phyloP scores from a whole-genome alignment of 2,113 vertebrate genomes.

The Epinephelus cyanopodus region DNA sequence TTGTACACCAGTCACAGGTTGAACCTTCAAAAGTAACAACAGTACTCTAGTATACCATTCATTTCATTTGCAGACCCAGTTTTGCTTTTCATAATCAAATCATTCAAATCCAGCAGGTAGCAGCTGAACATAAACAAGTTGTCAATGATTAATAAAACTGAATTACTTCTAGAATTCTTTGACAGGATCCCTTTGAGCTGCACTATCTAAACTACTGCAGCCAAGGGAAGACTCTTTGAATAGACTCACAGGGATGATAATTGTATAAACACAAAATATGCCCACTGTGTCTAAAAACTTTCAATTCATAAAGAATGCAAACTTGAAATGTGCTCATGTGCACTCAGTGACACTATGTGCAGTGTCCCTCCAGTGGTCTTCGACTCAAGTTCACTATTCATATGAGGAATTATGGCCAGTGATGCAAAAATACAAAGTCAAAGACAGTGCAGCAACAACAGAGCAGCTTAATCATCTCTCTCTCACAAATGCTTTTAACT shows the following conservation, averaged over 20 bases:
- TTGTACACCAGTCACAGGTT: neutral
- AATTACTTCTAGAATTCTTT: neutral
- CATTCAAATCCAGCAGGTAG: neutral
- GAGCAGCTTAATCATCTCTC: neutral
- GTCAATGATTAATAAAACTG: neutral
- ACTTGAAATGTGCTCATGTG: neutral
- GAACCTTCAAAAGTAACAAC: neutral
- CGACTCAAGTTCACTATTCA: neutral
- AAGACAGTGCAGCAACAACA: neutral
- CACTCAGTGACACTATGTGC: neutral
- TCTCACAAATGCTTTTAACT: slow-evolving; percentile 15
- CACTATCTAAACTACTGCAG: neutral
- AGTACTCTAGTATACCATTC: neutral
- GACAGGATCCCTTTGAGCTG: neutral
- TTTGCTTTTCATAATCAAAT: neutral
- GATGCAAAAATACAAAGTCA: neutral
- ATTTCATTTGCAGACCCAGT: neutral
- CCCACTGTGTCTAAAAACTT: neutral
- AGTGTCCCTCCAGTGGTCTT: neutral
- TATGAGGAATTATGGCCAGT: neutral
- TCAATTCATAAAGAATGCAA: neutral
- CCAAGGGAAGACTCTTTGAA: neutral
- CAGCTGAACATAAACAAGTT: neutral
- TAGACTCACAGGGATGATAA: neutral
- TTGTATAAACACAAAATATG: neutral